These are phyloP conservation scores for Tetanocera ferruginea DNA, from an alignment of 2,888 invertebrate species.

Conservation along the genomic window DNA sequence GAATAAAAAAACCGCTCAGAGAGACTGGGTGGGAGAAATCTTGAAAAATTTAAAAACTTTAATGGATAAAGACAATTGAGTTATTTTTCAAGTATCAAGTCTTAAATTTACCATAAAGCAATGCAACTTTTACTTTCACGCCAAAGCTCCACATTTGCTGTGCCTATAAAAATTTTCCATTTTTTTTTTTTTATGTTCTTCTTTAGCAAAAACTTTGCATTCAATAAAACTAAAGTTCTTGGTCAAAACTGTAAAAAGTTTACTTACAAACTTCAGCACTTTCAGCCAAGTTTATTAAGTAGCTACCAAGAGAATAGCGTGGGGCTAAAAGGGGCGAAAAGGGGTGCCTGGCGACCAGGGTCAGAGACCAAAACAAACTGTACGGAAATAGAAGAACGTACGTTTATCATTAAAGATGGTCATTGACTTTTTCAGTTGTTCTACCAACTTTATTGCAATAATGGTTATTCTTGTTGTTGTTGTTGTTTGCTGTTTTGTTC, in stretches of 20 bases:
- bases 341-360: neutral
- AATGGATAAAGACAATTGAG: no score
- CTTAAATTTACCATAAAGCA: neutral
- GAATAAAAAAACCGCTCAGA: no score
- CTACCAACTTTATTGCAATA: neutral
- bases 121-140: slow-evolving; percentile 40
- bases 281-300: slow-evolving; percentile 18
- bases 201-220: neutral
- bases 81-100: no score
- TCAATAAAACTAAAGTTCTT: slow-evolving; percentile 12
- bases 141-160: neutral
- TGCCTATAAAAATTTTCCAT: neutral
- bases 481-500: neutral
- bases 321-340: neutral
- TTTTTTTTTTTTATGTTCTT: neutral
- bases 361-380: neutral
- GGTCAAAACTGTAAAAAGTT: slow-evolving; percentile 27
- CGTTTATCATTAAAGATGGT: neutral
- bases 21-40: no score
- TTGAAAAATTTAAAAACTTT: no score
- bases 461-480: no score
- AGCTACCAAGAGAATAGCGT: neutral
- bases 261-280: slow-evolving; percentile 17
- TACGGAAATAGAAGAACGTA: neutral
- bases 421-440: neutral